phyloP scores from a whole-genome alignment of 2,888 invertebrate species.

The Drosophila bunnanda region DNA sequence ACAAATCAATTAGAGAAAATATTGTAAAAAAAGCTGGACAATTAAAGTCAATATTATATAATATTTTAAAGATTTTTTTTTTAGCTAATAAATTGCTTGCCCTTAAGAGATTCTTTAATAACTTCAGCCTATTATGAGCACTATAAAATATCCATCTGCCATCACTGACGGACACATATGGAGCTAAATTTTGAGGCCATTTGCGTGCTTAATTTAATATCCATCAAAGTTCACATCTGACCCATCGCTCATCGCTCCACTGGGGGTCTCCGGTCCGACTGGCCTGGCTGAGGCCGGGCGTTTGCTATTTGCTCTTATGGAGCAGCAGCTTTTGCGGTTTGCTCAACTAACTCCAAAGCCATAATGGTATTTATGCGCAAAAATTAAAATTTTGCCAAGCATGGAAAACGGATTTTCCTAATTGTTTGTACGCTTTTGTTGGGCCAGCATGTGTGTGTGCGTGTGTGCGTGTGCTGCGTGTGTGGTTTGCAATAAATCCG shows the following conservation, averaged over 20 bases:
- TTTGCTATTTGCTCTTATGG: slow-evolving; percentile 8
- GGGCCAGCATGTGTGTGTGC: slow-evolving; percentile 21
- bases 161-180: slow-evolving; percentile 15
- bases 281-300: not conserved
- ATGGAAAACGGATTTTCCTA: slow-evolving; percentile 38
- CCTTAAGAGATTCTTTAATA: not conserved
- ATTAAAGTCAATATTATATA: not conserved
- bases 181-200: slow-evolving; percentile 23
- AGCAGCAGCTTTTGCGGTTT: slow-evolving; percentile 25
- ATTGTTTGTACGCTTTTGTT: slow-evolving; percentile 33
- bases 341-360: slow-evolving; percentile 15
- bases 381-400: slow-evolving; percentile 48
- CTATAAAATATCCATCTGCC: not conserved
- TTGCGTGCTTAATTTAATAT: slow-evolving; percentile 36
- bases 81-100: not conserved
- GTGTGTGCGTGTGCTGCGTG: slow-evolving; percentile 30
- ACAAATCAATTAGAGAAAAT: not conserved
- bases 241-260: slow-evolving; percentile 29
- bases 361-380: slow-evolving; percentile 44
- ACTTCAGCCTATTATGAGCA: not conserved
- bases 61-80: too few relatives aligned
- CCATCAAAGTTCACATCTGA: slow-evolving; percentile 36
- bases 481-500: slow-evolving; percentile 37
- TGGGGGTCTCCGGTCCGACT: not conserved
- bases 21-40: too few relatives aligned